Conservation (phyloP, 2,888 invertebrate genomes). For the Parelbella ahira region DNA sequence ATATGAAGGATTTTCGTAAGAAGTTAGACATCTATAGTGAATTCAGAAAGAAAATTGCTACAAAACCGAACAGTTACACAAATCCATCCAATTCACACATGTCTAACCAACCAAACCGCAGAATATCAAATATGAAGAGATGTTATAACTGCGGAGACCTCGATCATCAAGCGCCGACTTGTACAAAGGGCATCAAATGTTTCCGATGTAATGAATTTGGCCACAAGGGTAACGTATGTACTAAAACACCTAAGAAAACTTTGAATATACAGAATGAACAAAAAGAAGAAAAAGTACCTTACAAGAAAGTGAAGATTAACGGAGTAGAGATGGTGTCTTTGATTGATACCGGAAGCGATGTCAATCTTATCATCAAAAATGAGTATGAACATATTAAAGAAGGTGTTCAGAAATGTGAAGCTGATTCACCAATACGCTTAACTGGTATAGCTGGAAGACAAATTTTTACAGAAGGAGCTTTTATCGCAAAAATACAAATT, state of each 20-base stretch:
- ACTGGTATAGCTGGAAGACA: slow-evolving; percentile 27
- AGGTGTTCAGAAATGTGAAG: neutral
- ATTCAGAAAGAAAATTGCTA: too few relatives aligned
- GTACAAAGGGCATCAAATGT: neutral
- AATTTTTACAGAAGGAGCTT: slow-evolving; percentile 26
- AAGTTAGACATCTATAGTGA: too few relatives aligned
- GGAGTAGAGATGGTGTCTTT: neutral
- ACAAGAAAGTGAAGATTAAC: neutral
- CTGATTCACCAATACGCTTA: neutral
- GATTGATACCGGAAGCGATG: slow-evolving; percentile 4
- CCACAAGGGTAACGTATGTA: neutral
- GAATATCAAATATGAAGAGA: too few relatives aligned
- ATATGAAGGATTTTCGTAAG: too few relatives aligned
- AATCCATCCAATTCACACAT: too few relatives aligned
- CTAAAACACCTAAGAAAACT: neutral
- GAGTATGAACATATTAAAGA: slow-evolving; percentile 4
- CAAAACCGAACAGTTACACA: too few relatives aligned
- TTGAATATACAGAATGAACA: neutral
- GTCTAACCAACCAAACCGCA: too few relatives aligned
- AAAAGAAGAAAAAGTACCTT: neutral
- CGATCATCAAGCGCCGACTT: neutral
- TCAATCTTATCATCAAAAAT: neutral
- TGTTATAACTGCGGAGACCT: neutral
- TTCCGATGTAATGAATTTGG: neutral
- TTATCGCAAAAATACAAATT: slow-evolving; percentile 26